A percentile compares a stretch with the other conserved stretches of the same genome.
phyloP scores from a whole-genome alignment of 2,888 invertebrate species.

The Tetanocera ferruginea region DNA sequence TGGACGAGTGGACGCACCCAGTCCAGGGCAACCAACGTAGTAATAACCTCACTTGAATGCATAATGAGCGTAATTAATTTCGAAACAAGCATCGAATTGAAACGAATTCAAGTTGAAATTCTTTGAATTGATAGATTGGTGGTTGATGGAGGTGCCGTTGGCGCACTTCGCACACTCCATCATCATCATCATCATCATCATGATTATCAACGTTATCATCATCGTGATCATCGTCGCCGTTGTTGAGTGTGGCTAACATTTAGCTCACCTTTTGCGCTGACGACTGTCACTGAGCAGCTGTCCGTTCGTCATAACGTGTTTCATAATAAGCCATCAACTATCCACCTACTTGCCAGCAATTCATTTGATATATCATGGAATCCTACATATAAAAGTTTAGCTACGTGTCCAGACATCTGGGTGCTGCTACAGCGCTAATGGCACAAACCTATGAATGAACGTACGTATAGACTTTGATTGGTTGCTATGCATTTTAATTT shows the following conservation, averaged over 20 bases:
- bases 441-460: neutral
- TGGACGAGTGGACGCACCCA: slow-evolving; percentile 32
- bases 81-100: slow-evolving; percentile 13
- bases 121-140: slow-evolving; percentile 10
- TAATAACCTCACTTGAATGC: slow-evolving; percentile 29
- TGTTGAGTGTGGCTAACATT: neutral
- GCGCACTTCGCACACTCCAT: neutral
- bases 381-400: neutral
- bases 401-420: slow-evolving; percentile 15
- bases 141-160: neutral
- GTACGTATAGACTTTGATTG: neutral
- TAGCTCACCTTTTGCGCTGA: neutral
- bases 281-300: neutral
- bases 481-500: neutral
- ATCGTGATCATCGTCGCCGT: neutral
- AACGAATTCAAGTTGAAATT: slow-evolving; percentile 5
- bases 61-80: slow-evolving; percentile 42
- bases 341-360: neutral
- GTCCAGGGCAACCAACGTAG: slow-evolving; percentile 1
- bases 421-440: neutral
- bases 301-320: slow-evolving; percentile 18
- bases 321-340: neutral
- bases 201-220: neutral
- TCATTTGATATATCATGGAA: neutral
- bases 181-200: neutral